Conservation (phyloP, 2,797 vertebrate genomes). For the Mormyrops boulengeri region DNA sequence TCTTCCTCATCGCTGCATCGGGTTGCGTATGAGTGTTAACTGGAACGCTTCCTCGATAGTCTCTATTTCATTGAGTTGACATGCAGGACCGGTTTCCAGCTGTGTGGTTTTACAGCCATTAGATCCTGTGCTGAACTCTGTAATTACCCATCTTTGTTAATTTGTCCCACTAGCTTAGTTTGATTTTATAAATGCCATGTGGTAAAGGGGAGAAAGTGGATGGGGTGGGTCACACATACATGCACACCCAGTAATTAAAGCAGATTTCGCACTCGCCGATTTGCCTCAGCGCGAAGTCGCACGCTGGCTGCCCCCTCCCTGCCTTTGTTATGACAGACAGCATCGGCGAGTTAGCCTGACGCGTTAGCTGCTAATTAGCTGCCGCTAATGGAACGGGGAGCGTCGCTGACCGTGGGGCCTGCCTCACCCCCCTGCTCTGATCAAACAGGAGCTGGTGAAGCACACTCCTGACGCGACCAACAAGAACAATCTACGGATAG, state of each 20-base stretch:
- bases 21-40: neutral
- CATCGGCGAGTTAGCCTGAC: neutral
- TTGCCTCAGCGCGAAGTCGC: neutral
- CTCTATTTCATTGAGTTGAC: neutral
- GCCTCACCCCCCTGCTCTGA: conserved; percentile 13
- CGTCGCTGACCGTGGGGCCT: neutral
- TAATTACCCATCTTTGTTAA: neutral
- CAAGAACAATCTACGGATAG: conserved; percentile 77
- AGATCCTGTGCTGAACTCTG: neutral
- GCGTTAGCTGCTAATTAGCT: conserved; percentile 13
- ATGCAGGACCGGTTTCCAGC: neutral
- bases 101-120: neutral
- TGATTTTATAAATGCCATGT: neutral
- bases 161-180: neutral
- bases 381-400: neutral
- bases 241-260: neutral
- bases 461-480: conserved; percentile 74
- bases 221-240: neutral
- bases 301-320: neutral
- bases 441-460: conserved; percentile 80
- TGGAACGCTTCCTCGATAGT: neutral
- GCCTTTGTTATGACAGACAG: neutral
- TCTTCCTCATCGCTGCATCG: neutral
- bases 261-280: neutral
- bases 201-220: neutral